Base-by-base conservation (phyloP, 2,888 invertebrate genomes). In the Thereva nobilitata region DNA sequence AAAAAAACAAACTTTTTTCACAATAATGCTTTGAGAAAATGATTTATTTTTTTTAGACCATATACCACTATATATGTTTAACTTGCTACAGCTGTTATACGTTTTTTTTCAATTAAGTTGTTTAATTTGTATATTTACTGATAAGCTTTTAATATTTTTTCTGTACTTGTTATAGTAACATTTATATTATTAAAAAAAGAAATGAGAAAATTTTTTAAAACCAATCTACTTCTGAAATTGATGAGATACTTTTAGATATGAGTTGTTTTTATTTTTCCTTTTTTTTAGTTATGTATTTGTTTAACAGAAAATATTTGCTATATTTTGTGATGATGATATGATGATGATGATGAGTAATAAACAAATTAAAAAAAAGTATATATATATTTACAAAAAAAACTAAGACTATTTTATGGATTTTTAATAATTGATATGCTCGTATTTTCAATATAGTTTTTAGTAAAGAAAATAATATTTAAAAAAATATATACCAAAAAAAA, bases 91-190 rank as follows among this genome's bases (percentile, higher is more conserved):
- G 50, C 61, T 50, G 50, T 38, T 61, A 49, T 61, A 61, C 50
- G 12, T 50, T 61, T 23, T 23, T 23, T 23, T 23, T 23, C 23
- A 23, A 23, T 23, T 61, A 61, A 40, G 50, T 38, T 23, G 61
- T 61, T 61, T 61, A 50, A 34, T 61, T 61, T 61, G 61, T 61
- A 61, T 37, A 61, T 61, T 61, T 53, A 53, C 38, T 61, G 34
- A 50, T 61, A 61, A 61, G 61, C 61, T 61, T 61, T 53, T 53
- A 53, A 61, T 50, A 50, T 61, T 57, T 47, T 47, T 50, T 61
- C 47, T 35, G 50, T 61, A 40, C 49, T 49, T 61, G 61, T 61
- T 61, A 61, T 61, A 50, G 38, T 40, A 9, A 42, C 42, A 42
- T 42, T 9, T 42, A 42, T 42, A 42, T 42, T 9, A 42, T 42